These are phyloP conservation scores for Rhopalosiphum nymphaeae DNA, from an alignment of 2,888 invertebrate genomes.

Conservation along the genomic window DNA sequence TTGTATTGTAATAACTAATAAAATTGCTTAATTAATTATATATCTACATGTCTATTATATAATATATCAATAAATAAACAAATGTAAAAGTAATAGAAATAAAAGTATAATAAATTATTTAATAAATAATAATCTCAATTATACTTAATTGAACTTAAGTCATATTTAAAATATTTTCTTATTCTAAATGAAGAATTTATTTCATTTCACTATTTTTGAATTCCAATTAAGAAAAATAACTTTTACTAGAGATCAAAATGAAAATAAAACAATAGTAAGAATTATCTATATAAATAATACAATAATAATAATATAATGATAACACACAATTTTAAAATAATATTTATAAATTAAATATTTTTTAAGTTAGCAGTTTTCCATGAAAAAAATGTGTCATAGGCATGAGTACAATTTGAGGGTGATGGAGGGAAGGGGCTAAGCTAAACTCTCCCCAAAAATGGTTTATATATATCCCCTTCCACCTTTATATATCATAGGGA, in stretches of 20 bases:
- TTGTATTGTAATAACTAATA: not conserved
- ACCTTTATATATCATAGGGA: no score
- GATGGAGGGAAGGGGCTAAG: no score
- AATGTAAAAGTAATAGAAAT: not conserved
- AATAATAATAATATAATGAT: no score
- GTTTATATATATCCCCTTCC: no score
- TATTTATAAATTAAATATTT: not conserved
- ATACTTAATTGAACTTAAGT: not conserved
- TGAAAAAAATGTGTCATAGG: no score
- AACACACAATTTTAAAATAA: not conserved
- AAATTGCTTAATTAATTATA: not conserved
- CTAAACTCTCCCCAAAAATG: no score
- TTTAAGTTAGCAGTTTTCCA: no score
- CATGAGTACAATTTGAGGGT: no score
- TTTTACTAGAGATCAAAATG: not conserved
- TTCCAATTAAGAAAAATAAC: not conserved
- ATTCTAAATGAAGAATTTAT: not conserved
- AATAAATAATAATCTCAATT: not conserved
- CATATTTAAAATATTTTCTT: not conserved
- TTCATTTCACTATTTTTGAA: not conserved
- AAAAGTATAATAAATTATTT: not conserved
- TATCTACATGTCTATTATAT: not conserved
- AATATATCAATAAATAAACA: not conserved
- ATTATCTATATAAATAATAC: not conserved
- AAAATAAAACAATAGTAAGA: no score